Conservation (phyloP, 35 echinoderm and acorn worm species). For the Nesometra sesokonis region DNA sequence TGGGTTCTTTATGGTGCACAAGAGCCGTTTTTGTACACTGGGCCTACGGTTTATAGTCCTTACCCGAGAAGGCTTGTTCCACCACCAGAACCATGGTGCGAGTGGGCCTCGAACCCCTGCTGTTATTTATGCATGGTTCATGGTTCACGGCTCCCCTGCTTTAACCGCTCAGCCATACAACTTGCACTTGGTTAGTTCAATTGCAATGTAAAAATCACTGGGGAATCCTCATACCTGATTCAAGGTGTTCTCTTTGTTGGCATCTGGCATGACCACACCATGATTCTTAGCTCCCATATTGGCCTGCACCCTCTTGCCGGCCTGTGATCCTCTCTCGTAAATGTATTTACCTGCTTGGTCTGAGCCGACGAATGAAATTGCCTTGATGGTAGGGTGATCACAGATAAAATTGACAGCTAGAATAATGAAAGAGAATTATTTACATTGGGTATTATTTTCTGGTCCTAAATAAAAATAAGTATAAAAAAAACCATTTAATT, state of each 20-base stretch:
- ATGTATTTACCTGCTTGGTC: conserved; percentile 91
- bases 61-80: too few relatives aligned
- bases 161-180: too few relatives aligned
- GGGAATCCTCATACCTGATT: conserved; percentile 99
- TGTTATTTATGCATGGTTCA: too few relatives aligned
- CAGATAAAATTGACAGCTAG: conserved; percentile 98
- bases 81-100: too few relatives aligned
- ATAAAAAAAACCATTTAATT: too few relatives aligned
- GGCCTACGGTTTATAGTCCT: too few relatives aligned
- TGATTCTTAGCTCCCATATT: conserved; percentile 99
- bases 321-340: conserved; percentile 57
- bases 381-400: conserved; percentile 78
- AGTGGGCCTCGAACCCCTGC: too few relatives aligned
- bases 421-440: conserved; percentile 6
- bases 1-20: too few relatives aligned
- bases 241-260: conserved; percentile 96
- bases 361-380: conserved; percentile 92
- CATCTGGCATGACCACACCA: conserved; percentile 98
- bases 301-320: conserved; percentile 87
- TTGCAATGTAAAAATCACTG: not conserved
- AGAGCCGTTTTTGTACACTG: too few relatives aligned
- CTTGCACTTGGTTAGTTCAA: not conserved
- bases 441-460: too few relatives aligned
- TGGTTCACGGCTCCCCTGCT: too few relatives aligned
- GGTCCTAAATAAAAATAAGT: too few relatives aligned